Evolutionary conservation across 2,113 vertebrate genomes (phyloP).

Genomic region (Rhinoptilus africanus): DNA sequence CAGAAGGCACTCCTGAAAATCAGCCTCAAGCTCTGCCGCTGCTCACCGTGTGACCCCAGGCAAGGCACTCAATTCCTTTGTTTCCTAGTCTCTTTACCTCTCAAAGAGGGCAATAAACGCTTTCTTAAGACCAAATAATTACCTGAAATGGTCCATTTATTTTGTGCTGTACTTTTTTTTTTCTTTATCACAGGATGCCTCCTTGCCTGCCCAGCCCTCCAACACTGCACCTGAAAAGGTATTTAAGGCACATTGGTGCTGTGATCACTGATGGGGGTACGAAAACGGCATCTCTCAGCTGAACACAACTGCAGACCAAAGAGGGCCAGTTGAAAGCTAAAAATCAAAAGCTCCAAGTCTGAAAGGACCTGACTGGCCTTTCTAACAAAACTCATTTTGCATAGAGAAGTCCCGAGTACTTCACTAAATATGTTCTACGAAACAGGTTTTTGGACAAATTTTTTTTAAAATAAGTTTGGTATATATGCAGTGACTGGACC

Average conservation of each 20-base stretch:
- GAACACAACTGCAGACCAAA: background rate
- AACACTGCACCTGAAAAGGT: background rate
- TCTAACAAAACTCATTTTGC: background rate
- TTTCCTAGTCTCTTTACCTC: background rate
- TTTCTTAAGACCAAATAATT: background rate
- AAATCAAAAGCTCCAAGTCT: background rate
- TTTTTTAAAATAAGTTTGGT: background rate
- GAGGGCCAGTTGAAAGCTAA: background rate
- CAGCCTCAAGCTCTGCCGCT: background rate
- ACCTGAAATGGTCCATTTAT: background rate
- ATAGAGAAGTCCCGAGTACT: background rate
- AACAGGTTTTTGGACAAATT: background rate
- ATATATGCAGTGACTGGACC: background rate
- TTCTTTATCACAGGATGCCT: background rate
- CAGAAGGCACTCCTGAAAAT: background rate
- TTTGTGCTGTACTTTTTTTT: background rate
- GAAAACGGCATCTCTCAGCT: background rate
- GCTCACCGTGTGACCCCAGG: background rate
- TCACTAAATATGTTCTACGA: background rate
- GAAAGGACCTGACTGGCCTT: background rate
- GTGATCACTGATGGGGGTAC: background rate
- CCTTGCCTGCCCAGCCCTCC: background rate
- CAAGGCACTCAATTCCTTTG: background rate
- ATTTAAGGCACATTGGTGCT: background rate
- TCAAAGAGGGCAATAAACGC: background rate